Evolutionary conservation across 1,140 invertebrate species (phyloP), one percentile per base, ranked within the genome.

Genomic region (Mactra quadrangularis): DNA sequence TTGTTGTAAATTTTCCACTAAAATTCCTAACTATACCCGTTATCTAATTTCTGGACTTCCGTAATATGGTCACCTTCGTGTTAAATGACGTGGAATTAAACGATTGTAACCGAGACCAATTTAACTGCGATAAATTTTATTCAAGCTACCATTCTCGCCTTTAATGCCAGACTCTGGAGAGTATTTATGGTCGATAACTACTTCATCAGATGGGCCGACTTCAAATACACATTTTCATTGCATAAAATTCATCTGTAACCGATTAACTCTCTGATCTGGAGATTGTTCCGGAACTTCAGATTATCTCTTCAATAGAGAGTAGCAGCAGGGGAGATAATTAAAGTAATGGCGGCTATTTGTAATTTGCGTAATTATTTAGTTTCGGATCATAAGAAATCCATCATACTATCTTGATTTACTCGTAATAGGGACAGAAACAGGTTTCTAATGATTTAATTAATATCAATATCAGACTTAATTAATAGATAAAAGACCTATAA

Each of bases 111-210:
- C 29, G 35, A 68, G 53, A 33, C 50, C 77, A 59, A 81, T 81
- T 81, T 70, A 81, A 81, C 31, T 45, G 64, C 52, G 50, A 81
- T 81, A 81, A 81, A 81, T 22, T 45, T 45, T 52, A 57, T 70
- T 17, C 41, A 25, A 29, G 7, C 33, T 29, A 29, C 68, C 77
- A 70, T 50, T 81, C 57, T 60, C 64, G 55, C 68, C 50, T 45
- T 57, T 52, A 33, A 15, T 68, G 4, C 35, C 11, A 13, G 41
- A 55, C 76, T 68, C 76, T 22, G 29, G 60, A 59, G 76, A 68
- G 13, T 41, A 59, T 78, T 78, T 68, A 78, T 31, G 22, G 60
- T 55, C 62, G 60, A 78, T 78, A 78, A 78, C 38, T 41, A 41
- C 38, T 41, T 41, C 38, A 41, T 41, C 38, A 41, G 38, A 41